A percentile compares a stretch with the other conserved stretches of the same genome.
Conservation (phyloP, 2,888 invertebrate genomes). For the Epsilonema sp. region DNA sequence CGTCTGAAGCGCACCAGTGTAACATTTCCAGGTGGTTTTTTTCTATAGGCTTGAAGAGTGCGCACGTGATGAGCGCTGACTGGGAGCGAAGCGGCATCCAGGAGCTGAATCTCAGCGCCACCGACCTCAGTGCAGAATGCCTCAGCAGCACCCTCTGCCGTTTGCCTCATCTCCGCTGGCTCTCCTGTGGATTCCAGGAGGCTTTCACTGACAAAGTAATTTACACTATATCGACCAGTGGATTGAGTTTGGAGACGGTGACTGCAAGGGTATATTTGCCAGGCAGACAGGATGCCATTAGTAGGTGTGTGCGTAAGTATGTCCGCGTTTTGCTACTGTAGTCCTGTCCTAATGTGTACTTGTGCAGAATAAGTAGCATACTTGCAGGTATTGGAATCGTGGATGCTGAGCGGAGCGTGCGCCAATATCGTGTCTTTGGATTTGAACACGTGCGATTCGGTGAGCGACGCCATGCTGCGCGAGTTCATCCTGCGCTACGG, state of each 20-base stretch:
- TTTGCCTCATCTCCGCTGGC: conserved; percentile 61
- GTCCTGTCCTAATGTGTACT: no score
- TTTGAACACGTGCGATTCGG: conserved; percentile 79
- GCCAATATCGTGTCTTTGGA: conserved; percentile 65
- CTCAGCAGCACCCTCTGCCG: conserved; percentile 76
- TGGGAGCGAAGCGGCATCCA: conserved; percentile 83
- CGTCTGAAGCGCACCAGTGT: no score
- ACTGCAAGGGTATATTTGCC: no score
- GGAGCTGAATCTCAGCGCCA: conserved; percentile 88
- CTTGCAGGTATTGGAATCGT: conserved; percentile 67
- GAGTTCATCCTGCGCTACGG: conserved; percentile 78
- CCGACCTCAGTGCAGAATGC: conserved; percentile 79
- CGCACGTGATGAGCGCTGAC: no score
- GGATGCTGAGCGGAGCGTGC: conserved; percentile 58
- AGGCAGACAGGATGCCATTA: no score
- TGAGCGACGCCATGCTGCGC: conserved; percentile 73
- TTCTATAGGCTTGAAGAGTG: no score
- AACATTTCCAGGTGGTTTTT: no score
- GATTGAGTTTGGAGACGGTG: no score
- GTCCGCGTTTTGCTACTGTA: no score
- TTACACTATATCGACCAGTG: no score
- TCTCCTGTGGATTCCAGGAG: conserved; percentile 88
- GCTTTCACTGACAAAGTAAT: conserved; percentile 82
- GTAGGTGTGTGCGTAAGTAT: no score
- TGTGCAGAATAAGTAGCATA: no score